These are phyloP conservation scores for Drosophila nr. perissopoda DNA, from an alignment of 2,888 invertebrate species.

Conservation along the genomic window DNA sequence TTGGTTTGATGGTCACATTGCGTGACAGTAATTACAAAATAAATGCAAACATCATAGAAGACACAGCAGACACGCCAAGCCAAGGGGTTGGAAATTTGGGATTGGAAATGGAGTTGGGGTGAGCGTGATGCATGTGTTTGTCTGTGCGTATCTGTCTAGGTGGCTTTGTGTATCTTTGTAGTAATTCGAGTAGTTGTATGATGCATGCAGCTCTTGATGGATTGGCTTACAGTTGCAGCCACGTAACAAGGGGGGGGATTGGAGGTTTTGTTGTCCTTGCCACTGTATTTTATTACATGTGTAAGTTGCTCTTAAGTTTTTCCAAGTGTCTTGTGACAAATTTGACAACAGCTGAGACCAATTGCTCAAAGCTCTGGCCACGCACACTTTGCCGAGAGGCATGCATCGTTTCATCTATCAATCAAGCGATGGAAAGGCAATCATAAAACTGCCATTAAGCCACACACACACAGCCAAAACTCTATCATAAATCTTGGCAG, in stretches of 20 bases:
- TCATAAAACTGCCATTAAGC: conserved; percentile 80
- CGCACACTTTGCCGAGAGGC: conserved; percentile 14
- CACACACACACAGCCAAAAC: conserved; percentile 37
- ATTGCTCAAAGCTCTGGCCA: conserved; percentile 50
- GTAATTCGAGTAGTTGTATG: conserved; percentile 69
- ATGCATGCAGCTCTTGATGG: conserved; percentile 72
- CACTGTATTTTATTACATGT: conserved; percentile 75
- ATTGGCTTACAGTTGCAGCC: conserved; percentile 70
- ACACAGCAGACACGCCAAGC: conserved; percentile 24
- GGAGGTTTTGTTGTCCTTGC: conserved; percentile 3
- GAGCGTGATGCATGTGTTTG: conserved; percentile 56
- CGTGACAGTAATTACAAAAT: conserved; percentile 84
- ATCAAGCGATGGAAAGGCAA: conserved; percentile 67
- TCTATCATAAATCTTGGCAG: conserved; percentile 70
- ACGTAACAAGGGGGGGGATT: conserved; percentile 10
- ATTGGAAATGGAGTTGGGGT: conserved; percentile 13
- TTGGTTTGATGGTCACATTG: conserved; percentile 83
- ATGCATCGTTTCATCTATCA: conserved; percentile 65
- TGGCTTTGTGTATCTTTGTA: conserved; percentile 26
- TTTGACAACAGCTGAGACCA: conserved; percentile 79
- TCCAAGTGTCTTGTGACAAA: conserved; percentile 72
- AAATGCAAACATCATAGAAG: conserved; percentile 82
- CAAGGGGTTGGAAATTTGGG: conserved; percentile 12
- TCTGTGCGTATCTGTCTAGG: conserved; percentile 12
- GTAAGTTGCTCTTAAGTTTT: conserved; percentile 75